A percentile compares a stretch with the other conserved stretches of the same genome.
phyloP scores from a whole-genome alignment of 2,113 vertebrate species.

The Nannospalax galili region DNA sequence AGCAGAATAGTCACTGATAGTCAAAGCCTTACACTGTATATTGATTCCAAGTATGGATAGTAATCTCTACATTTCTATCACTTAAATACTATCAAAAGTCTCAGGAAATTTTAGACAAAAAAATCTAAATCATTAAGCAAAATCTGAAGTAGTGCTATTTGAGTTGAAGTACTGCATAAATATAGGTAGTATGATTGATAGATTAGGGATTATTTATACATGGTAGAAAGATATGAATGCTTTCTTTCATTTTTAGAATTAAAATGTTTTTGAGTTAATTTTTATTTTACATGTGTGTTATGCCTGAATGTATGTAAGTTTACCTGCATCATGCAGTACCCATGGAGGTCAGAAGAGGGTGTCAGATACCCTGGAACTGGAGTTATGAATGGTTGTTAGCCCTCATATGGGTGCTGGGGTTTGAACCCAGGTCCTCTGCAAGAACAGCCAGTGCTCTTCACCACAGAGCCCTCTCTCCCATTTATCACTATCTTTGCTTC shows the following conservation, averaged over 20 bases:
- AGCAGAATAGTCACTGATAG: not conserved
- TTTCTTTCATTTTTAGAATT: not conserved
- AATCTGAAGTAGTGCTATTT: not conserved
- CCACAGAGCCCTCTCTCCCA: not conserved
- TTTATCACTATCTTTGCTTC: not conserved
- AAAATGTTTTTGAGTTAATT: too few species aligned
- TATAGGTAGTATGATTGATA: not conserved
- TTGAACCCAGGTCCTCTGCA: too few species aligned
- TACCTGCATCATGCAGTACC: too few species aligned
- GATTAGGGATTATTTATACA: not conserved
- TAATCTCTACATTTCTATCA: not conserved
- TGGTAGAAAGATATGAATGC: not conserved
- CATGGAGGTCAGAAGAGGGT: too few species aligned
- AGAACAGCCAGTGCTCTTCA: too few species aligned
- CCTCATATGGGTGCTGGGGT: too few species aligned
- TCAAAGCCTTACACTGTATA: not conserved
- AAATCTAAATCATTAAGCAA: not conserved
- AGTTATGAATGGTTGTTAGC: too few species aligned
- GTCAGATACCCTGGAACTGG: too few species aligned
- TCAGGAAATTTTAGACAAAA: slow-evolving; percentile 2
- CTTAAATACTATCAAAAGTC: not conserved
- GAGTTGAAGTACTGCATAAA: slow-evolving; percentile 13
- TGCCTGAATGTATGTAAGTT: too few species aligned
- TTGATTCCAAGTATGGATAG: not conserved
- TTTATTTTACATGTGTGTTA: too few species aligned